Evolutionary conservation across 2,113 vertebrate species (phyloP).

Genomic region (Pseudolaguvia tuberculata): DNA sequence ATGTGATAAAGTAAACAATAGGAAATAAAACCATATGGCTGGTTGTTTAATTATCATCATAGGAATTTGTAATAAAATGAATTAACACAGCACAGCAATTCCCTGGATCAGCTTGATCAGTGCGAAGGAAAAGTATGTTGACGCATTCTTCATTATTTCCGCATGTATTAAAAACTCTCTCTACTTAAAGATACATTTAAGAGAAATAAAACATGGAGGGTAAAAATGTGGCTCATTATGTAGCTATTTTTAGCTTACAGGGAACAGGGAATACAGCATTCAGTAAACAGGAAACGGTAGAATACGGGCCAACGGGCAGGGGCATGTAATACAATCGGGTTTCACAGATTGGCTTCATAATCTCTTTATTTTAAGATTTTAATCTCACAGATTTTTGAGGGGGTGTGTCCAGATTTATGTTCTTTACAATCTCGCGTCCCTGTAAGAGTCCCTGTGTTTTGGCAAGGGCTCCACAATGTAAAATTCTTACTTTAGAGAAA

Average conservation of each 20-base stretch:
- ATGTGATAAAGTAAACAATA: slow-evolving; percentile 22
- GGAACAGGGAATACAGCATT: slow-evolving; percentile 1
- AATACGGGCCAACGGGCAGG: background rate
- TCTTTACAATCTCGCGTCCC: background rate
- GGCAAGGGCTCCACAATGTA: too few species aligned
- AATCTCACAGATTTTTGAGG: background rate
- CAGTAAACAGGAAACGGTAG: slow-evolving; percentile 21
- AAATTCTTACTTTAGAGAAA: too few species aligned
- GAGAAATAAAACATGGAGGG: slow-evolving; percentile 3
- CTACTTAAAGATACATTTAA: background rate
- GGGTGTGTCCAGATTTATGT: background rate
- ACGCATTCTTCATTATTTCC: background rate
- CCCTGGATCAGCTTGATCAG: too few species aligned
- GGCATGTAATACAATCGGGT: background rate
- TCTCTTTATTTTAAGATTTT: background rate
- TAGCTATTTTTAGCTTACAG: background rate
- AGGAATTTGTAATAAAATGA: too few species aligned
- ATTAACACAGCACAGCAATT: background rate
- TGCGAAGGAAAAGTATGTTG: too few species aligned
- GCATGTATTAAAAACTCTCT: background rate
- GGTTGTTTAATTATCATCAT: slow-evolving; percentile 33
- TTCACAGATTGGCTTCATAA: background rate
- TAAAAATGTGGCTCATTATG: background rate
- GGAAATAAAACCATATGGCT: slow-evolving; percentile 7
- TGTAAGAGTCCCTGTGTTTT: background rate